Evolutionary conservation across 2,113 vertebrate genomes (phyloP).

Genomic region (Edolisoma coerulescens): DNA sequence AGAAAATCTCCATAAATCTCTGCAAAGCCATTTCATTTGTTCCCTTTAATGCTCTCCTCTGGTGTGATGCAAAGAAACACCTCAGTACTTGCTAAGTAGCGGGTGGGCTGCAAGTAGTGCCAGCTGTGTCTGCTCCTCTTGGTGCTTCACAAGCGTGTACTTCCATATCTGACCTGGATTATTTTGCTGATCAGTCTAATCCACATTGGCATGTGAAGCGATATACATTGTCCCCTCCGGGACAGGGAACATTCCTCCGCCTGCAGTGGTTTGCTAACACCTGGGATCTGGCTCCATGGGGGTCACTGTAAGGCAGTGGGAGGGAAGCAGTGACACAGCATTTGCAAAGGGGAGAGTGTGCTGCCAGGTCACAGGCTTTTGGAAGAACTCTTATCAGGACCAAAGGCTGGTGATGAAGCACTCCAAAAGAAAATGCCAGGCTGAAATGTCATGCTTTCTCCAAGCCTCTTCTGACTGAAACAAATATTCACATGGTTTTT

Average conservation of each 20-base stretch:
- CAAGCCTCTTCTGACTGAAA: not conserved
- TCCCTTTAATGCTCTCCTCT: not conserved
- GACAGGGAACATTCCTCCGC: not conserved
- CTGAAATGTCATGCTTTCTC: conserved; percentile 23
- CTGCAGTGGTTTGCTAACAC: not conserved
- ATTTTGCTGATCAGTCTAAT: not conserved
- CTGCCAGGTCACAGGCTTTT: not conserved
- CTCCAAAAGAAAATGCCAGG: not conserved
- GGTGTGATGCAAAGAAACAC: conserved; percentile 14
- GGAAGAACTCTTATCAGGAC: not conserved
- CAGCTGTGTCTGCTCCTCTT: not conserved
- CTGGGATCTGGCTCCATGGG: not conserved
- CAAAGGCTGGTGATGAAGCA: not conserved
- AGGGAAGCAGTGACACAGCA: not conserved
- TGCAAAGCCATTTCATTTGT: conserved; percentile 31
- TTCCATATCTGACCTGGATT: not conserved
- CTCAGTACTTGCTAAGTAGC: not conserved
- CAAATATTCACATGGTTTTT: not conserved
- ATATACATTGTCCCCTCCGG: accelerated
- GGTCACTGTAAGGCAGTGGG: not conserved
- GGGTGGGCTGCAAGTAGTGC: not conserved
- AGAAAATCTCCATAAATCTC: conserved; percentile 51
- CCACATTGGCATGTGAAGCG: not conserved
- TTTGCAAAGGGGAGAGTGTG: not conserved
- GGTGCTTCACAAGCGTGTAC: not conserved